Base-by-base conservation (phyloP, 2,888 invertebrate species). In the Sarcophaga rosellei region DNA sequence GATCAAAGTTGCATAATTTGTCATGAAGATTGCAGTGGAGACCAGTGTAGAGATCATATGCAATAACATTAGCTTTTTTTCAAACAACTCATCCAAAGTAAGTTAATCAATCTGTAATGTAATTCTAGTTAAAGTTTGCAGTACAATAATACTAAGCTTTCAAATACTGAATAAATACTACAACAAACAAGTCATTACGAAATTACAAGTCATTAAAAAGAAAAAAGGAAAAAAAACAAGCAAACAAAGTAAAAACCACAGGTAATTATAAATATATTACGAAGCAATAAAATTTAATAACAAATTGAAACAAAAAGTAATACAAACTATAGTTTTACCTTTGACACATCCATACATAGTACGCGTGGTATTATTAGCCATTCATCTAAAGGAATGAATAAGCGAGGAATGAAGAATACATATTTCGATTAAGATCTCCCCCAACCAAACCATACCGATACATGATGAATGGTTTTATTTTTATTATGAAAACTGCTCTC, bases 151-250 rank as follows among this genome's bases (percentile, higher is more conserved):
- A 35, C 3, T 35, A 8, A 35, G 35, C 35, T 35, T 35, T 35
- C 8, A 35, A 35, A 17, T 53, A 75, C n/a, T 65, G 4, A 76
- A 66, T 57, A 10, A 76, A 62, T 57, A 57, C 25, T 57, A 23
- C 4, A 20, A 65, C 57, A 74, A 86, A 77, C 21, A 83, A 78
- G 77, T 90, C 91, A 91, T 91, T 92, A 91, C 90, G 90, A 89
- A 90, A 91, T 90, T 91, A 91, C 91, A 91, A 91, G 91, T 91
- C 91, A 92, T 92, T 91, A 90, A 88, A 88, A 35, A 45, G 2
- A 62, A 45, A n/a, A 17, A 11, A n/a, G 2, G 47, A 75, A 72
- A 78, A 57, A 45, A 35, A 35, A 8, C 35, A 20, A 23, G 61
- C 61, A 53, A 15, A 62, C 21, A 57, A 23, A 53, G 4, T 17